phyloP scores from a whole-genome alignment of 2,888 invertebrate species.

The Tinea pellionella region DNA sequence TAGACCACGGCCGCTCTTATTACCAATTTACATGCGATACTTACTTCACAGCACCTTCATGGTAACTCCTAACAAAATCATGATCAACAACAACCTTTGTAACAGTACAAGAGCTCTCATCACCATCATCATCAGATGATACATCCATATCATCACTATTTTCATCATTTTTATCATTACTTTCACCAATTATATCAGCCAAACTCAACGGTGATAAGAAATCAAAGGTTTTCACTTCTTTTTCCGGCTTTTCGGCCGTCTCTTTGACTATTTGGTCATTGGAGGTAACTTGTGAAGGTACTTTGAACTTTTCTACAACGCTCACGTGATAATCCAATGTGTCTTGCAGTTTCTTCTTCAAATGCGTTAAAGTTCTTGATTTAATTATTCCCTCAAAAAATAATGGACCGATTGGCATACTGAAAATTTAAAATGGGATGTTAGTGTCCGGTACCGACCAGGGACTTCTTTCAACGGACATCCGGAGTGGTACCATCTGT shows the following conservation, averaged over 20 bases:
- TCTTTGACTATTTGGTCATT: not conserved
- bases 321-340: not conserved
- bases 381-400: constrained; percentile 58
- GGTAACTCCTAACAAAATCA: constrained; percentile 25
- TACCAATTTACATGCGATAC: no score
- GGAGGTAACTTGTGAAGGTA: not conserved
- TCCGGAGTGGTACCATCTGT: no score
- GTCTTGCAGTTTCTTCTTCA: constrained; percentile 37
- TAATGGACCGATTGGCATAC: constrained; percentile 43
- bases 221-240: constrained; percentile 6
- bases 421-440: not conserved
- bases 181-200: constrained; percentile 33
- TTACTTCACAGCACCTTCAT: constrained; percentile 45
- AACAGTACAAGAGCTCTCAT: not conserved
- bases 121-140: not conserved
- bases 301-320: not conserved
- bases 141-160: constrained; percentile 22
- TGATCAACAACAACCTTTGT: not conserved
- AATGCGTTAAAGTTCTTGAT: constrained; percentile 38
- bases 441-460: no score
- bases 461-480: no score
- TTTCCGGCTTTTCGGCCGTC: not conserved
- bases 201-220: constrained; percentile 36
- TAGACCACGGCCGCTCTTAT: no score
- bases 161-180: constrained; percentile 22